Conservation (phyloP, 2,797 vertebrate genomes). For the Diplodus sargus region DNA sequence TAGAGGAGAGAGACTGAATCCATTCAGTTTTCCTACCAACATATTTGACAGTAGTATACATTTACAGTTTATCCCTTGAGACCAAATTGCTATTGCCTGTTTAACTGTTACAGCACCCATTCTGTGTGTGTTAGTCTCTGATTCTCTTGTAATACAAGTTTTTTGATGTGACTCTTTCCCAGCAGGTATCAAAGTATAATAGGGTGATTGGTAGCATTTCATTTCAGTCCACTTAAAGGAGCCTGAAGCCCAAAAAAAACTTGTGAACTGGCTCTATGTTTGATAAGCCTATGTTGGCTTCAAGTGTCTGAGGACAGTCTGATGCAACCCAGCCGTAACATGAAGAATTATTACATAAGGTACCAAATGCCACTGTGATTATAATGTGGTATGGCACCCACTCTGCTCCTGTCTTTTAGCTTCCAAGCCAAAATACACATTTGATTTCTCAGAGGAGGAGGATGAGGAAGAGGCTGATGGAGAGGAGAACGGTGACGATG, state of each 20-base stretch:
- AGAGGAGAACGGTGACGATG: constrained; percentile 82
- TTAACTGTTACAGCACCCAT: background rate
- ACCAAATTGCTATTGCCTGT: background rate
- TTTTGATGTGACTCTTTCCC: constrained; percentile 23
- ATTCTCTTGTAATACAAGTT: background rate
- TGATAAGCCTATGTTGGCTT: constrained; percentile 24
- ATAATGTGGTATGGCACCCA: constrained; percentile 25
- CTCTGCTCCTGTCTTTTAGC: constrained; percentile 79
- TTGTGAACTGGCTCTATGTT: background rate
- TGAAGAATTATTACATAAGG: constrained; percentile 16
- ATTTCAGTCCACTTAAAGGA: constrained; percentile 28
- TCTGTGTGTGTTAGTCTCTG: background rate
- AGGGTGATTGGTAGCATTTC: constrained; percentile 23
- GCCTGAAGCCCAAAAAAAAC: constrained; percentile 26
- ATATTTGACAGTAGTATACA: background rate
- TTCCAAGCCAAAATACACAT: constrained; percentile 97
- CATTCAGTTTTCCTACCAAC: background rate
- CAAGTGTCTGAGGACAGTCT: constrained; percentile 20
- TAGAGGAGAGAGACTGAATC: background rate
- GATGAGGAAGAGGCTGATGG: constrained; percentile 75
- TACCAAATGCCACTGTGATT: background rate
- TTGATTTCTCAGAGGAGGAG: constrained; percentile 98
- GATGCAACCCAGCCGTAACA: constrained; percentile 65
- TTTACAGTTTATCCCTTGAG: background rate
- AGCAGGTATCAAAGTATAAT: constrained; percentile 2